Evolutionary conservation across 2,888 invertebrate genomes (phyloP).

Genomic region (Parthenolecanium corni): DNA sequence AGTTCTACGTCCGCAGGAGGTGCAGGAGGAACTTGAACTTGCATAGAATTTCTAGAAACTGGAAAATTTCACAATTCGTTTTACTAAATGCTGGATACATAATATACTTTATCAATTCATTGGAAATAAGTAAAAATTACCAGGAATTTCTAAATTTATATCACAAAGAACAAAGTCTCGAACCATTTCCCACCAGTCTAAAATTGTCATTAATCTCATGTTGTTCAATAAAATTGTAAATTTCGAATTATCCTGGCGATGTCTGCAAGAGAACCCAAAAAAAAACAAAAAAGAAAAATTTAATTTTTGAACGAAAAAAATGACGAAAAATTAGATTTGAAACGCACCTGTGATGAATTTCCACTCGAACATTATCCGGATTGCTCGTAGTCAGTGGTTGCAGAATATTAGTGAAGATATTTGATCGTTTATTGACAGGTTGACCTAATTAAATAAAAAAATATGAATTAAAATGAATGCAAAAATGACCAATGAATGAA

Average conservation of each 20-base stretch:
- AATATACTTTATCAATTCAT: no score
- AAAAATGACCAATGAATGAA: not conserved
- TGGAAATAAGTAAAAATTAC: not conserved
- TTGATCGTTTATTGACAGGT: conserved; percentile 59
- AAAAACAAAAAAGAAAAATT: not conserved
- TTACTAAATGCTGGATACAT: no score
- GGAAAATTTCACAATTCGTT: no score
- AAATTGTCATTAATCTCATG: conserved; percentile 84
- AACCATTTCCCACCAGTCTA: conserved; percentile 85
- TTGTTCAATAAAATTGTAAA: conserved; percentile 85
- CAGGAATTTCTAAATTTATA: conserved; percentile 11
- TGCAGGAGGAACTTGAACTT: conserved; percentile 38
- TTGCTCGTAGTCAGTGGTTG: conserved; percentile 54
- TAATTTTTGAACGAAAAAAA: no score
- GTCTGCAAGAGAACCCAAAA: conserved; percentile 40
- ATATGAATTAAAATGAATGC: not conserved
- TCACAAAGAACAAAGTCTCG: conserved; percentile 59
- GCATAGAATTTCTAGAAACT: not conserved
- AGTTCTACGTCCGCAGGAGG: conserved; percentile 35
- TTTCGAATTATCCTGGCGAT: conserved; percentile 53
- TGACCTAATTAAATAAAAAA: conserved; percentile 37
- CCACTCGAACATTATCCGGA: conserved; percentile 56
- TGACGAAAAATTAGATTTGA: no score
- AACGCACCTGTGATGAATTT: conserved; percentile 49
- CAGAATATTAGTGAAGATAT: conserved; percentile 79